A percentile compares a stretch with the other conserved stretches of the same genome.
phyloP scores from a whole-genome alignment of 1,140 invertebrate species.

The silkworm (Bombyx mori) region DNA sequence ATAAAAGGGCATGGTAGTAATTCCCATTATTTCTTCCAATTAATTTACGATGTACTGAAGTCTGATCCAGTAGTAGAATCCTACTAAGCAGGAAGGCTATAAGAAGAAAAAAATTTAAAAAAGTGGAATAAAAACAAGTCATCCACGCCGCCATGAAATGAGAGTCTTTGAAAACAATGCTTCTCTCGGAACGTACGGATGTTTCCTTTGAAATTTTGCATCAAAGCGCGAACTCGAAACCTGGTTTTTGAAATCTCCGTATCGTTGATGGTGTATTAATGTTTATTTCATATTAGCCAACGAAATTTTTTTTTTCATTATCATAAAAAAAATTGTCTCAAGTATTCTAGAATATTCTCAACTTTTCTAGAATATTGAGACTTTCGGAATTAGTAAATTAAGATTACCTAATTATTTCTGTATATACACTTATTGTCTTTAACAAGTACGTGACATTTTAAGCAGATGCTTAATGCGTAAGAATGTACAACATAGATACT shows the following conservation, averaged over 20 bases:
- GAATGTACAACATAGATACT: too few relatives aligned
- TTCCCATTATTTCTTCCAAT: too few relatives aligned
- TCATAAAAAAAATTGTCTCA: neutral
- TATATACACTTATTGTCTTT: too few relatives aligned
- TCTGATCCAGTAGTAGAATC: neutral
- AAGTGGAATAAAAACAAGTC: conserved; percentile 17
- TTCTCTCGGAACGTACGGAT: conserved; percentile 16
- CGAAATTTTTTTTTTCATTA: neutral
- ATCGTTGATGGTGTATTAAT: neutral
- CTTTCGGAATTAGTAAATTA: neutral
- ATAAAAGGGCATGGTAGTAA: neutral
- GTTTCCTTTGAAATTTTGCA: conserved; percentile 15
- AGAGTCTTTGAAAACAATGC: conserved; percentile 18
- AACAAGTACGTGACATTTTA: too few relatives aligned
- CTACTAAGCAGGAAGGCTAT: neutral
- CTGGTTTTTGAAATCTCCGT: conserved; percentile 13
- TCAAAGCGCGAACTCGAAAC: conserved; percentile 15
- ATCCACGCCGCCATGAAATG: conserved; percentile 16
- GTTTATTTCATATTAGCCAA: neutral
- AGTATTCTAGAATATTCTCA: too few relatives aligned
- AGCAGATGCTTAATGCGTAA: too few relatives aligned
- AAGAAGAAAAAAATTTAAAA: conserved; percentile 6
- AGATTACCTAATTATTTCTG: neutral
- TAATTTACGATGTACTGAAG: neutral
- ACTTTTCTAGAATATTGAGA: neutral